These are phyloP conservation scores for Liodrosophila aerea DNA, from an alignment of 2,888 invertebrate genomes.

Conservation along the genomic window DNA sequence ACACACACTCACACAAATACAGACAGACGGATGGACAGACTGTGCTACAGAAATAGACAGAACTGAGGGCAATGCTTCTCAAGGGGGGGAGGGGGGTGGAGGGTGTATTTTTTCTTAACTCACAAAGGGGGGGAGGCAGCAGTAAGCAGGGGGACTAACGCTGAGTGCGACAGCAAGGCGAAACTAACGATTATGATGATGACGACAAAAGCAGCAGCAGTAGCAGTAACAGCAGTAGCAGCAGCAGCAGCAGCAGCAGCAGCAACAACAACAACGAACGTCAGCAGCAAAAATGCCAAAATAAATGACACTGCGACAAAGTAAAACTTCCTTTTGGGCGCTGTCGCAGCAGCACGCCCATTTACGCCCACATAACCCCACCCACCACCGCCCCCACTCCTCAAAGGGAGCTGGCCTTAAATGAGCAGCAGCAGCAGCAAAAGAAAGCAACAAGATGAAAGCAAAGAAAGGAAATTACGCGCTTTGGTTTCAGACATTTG, in stretches of 20 bases:
- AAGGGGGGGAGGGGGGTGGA: constrained; percentile 22
- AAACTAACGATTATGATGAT: constrained; percentile 73
- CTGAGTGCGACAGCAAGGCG: constrained; percentile 39
- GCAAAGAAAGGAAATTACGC: constrained; percentile 59
- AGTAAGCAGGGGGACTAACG: constrained; percentile 3
- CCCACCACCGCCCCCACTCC: neutral
- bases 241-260: constrained; percentile 12
- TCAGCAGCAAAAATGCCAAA: constrained; percentile 65
- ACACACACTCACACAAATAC: constrained; percentile 7
- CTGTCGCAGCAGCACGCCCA: constrained; percentile 28
- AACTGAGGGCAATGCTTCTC: constrained; percentile 28
- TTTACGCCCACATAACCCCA: constrained; percentile 14
- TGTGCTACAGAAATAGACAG: constrained; percentile 5
- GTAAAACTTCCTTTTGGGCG: constrained; percentile 59
- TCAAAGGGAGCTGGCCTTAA: constrained; percentile 8
- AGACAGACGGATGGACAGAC: constrained; percentile 4
- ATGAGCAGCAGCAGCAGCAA: constrained; percentile 21
- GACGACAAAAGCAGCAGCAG: constrained; percentile 49
- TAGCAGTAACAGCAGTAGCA: constrained; percentile 6
- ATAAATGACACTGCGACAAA: constrained; percentile 75
- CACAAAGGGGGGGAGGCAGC: constrained; percentile 1
- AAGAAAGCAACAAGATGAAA: constrained; percentile 2
- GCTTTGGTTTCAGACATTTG: constrained; percentile 41
- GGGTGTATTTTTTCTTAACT: constrained; percentile 32
- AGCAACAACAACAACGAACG: constrained; percentile 28